Base-by-base conservation (phyloP, 2,113 vertebrate species). In the Dipodomys spectabilis region DNA sequence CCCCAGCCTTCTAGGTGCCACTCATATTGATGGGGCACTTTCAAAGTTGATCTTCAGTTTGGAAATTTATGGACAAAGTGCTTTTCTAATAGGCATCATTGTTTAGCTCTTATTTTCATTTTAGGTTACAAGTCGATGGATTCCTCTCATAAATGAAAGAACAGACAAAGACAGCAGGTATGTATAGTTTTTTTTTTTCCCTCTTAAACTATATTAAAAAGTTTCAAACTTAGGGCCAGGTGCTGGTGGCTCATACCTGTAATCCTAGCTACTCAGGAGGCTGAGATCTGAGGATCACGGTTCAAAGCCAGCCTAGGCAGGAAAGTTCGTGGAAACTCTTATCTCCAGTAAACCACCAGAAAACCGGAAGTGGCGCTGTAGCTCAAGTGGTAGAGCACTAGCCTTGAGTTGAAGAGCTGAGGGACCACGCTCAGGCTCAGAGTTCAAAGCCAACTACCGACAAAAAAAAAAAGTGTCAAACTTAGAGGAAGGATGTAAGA, bases 141-240 rank as follows among this genome's bases (percentile, higher is more conserved):
- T 99, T 98, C 99, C 99, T 91, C 99, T 99, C 86, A 99, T 99
- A 97, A 99, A 99, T 95, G 99, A 99, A 98, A 98, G 99, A 97
- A 99, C 98, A 32, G 99, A 99, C 97, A 99, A 99, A 98, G 99
- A 99, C 91, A 99, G 99, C 99, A 99, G 99, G 99, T 99, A 98
- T 95, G 84, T 96, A 18, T 57, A 57, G 39, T 39, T 97, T 96
- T 90, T 86, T 10, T 49, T 11, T 83, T 74, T n/a, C n/a, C 74
- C 30, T 86, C 22, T 83, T n/a, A 80, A 92, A 92, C 49, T 49
- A 4, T 79, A 44, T 90, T 90, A 30, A 79, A 92, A 86, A 86
- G 13, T 92, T 92, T 80, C 69, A 92, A 28, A 64, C 45, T 88
- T 93, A 28, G 15, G 39, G 39, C 39, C 39, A 4, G 39, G 39